Percentiles rank a stretch among this genome's conserved stretches.
phyloP scores from a whole-genome alignment of 1,140 invertebrate species.

The Apocrypta bakeri region DNA sequence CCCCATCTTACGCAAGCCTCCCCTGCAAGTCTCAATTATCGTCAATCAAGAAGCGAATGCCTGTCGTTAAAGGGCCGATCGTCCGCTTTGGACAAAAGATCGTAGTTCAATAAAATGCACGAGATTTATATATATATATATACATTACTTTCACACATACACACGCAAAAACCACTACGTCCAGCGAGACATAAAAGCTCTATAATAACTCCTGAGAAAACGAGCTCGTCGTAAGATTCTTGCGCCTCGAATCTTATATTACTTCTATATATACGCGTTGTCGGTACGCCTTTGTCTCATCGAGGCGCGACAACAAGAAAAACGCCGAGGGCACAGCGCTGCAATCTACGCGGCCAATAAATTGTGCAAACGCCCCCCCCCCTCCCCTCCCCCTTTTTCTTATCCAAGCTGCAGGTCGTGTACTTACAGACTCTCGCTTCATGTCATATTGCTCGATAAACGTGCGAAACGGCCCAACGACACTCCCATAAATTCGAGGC shows the following conservation, averaged over 20 bases:
- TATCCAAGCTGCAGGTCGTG: too few species aligned
- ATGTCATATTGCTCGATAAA: conserved; percentile 9
- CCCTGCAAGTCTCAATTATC: background rate
- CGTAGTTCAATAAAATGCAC: background rate
- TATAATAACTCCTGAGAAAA: background rate
- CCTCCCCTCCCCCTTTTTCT: background rate
- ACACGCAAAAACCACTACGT: background rate
- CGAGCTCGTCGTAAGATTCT: background rate
- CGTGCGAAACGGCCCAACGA: background rate
- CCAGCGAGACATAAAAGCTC: background rate
- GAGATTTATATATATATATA: background rate
- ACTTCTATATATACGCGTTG: background rate
- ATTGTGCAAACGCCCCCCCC: background rate
- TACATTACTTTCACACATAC: background rate
- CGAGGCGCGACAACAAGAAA: background rate
- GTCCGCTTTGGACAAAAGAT: too few species aligned
- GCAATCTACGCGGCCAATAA: conserved; percentile 13
- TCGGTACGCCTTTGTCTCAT: conserved; percentile 4
- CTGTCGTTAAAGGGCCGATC: background rate
- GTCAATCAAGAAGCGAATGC: background rate
- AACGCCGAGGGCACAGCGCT: background rate
- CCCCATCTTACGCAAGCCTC: background rate
- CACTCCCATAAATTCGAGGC: background rate
- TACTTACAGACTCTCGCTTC: background rate
- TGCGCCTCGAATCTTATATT: conserved; percentile 1